phyloP scores from a whole-genome alignment of 35 echinoderm and acorn worm genomes.

The Ophiothrix spiculata region DNA sequence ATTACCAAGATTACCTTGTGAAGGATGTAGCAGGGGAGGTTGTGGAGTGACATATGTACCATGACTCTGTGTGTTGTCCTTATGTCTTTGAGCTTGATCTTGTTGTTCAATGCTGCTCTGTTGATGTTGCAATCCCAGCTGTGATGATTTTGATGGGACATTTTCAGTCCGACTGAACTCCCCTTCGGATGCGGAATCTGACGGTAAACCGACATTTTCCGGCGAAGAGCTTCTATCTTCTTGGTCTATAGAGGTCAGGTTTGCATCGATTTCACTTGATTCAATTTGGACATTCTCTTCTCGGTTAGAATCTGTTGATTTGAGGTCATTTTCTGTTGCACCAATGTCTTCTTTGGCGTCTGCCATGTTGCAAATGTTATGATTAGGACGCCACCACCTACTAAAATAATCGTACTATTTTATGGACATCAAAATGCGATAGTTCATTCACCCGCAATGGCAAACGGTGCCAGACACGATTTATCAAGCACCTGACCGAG shows the following conservation, averaged over 20 bases:
- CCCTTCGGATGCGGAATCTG: neutral
- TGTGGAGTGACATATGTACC: no score
- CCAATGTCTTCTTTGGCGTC: neutral
- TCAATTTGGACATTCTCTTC: neutral
- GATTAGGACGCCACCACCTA: neutral
- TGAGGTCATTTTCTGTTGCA: neutral
- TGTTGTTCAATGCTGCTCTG: no score
- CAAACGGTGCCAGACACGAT: neutral
- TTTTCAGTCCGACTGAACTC: neutral
- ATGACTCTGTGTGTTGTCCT: no score
- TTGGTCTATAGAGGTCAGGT: neutral
- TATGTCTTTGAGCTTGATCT: no score
- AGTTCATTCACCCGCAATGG: neutral
- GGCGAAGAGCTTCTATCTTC: neutral
- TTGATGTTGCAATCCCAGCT: no score
- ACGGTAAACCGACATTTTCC: neutral
- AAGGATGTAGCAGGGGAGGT: no score
- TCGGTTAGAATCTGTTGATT: neutral
- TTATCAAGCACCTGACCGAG: neutral
- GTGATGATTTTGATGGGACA: neutral
- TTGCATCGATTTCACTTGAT: neutral
- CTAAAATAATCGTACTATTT: neutral
- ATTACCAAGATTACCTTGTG: no score
- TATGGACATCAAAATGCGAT: neutral
- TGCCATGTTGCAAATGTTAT: slow-evolving; percentile 3